These are phyloP conservation scores for Stomatorhinus walkeri DNA, from an alignment of 2,797 vertebrate species.

Conservation along the genomic window DNA sequence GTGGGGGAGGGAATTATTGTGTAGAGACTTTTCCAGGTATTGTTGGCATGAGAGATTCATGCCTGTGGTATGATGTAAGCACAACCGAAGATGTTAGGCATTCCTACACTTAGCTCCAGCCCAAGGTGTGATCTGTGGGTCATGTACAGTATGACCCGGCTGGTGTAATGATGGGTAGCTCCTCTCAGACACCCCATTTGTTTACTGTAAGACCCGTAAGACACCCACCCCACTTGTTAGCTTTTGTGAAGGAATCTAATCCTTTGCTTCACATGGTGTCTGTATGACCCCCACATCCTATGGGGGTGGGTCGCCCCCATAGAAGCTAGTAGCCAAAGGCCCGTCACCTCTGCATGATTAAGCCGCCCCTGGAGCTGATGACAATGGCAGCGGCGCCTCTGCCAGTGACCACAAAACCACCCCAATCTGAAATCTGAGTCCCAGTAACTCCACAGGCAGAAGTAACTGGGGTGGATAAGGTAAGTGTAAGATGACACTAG, in stretches of 20 bases:
- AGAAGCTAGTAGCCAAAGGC: neutral
- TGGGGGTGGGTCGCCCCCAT: neutral
- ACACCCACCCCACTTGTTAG: constrained; percentile 34
- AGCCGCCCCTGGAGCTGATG: neutral
- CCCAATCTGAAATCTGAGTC: constrained; percentile 12
- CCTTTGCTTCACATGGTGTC: constrained; percentile 24
- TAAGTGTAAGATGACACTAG: constrained; percentile 25
- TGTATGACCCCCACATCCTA: constrained; percentile 23
- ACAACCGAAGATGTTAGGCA: neutral
- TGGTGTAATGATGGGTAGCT: constrained; percentile 33
- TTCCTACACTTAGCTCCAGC: constrained; percentile 24
- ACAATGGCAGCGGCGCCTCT: neutral
- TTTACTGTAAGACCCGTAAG: constrained; percentile 22
- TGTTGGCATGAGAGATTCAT: neutral
- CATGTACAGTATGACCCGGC: constrained; percentile 34
- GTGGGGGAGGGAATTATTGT: neutral
- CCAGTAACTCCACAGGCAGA: neutral
- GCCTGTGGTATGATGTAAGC: neutral
- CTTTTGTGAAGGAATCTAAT: constrained; percentile 22
- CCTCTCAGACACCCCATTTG: constrained; percentile 3
- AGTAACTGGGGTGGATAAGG: neutral
- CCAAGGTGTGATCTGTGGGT: constrained; percentile 24
- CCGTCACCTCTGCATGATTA: neutral
- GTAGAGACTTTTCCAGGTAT: constrained; percentile 15
- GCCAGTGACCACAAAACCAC: neutral